These are phyloP conservation scores for Hemicordylus capensis DNA, from an alignment of 2,113 vertebrate species.

Conservation along the genomic window DNA sequence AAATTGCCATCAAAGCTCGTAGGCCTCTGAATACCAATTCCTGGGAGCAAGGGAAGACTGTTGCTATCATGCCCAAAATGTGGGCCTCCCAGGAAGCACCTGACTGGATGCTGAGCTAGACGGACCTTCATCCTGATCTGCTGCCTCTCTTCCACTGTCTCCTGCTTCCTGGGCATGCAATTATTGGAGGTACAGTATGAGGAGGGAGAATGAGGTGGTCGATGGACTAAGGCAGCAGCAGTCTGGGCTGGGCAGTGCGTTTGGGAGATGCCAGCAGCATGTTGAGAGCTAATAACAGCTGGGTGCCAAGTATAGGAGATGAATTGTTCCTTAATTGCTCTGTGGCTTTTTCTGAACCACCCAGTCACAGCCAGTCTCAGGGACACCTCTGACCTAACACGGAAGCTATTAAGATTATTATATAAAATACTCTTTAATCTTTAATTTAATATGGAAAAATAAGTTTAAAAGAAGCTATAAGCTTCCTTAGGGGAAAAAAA, in stretches of 20 bases:
- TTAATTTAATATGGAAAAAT: slow-evolving; percentile 28
- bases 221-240: no score
- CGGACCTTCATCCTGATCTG: neutral
- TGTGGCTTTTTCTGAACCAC: neutral
- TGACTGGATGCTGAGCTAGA: no score
- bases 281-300: neutral
- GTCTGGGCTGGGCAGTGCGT: neutral
- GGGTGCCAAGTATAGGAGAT: neutral
- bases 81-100: no score
- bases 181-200: neutral
- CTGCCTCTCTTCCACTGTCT: neutral
- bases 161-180: neutral
- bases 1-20: no score
- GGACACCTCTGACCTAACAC: neutral
- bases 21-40: no score
- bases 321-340: neutral
- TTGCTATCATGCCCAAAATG: no score
- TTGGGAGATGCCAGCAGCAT: neutral
- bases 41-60: neutral
- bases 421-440: slow-evolving; percentile 3
- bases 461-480: slow-evolving; percentile 42
- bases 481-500: slow-evolving; percentile 38
- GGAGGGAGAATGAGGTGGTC: neutral
- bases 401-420: neutral
- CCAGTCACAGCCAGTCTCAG: neutral